These are phyloP conservation scores for Tenthredo amoena DNA, from an alignment of 2,888 invertebrate species.

Conservation along the genomic window DNA sequence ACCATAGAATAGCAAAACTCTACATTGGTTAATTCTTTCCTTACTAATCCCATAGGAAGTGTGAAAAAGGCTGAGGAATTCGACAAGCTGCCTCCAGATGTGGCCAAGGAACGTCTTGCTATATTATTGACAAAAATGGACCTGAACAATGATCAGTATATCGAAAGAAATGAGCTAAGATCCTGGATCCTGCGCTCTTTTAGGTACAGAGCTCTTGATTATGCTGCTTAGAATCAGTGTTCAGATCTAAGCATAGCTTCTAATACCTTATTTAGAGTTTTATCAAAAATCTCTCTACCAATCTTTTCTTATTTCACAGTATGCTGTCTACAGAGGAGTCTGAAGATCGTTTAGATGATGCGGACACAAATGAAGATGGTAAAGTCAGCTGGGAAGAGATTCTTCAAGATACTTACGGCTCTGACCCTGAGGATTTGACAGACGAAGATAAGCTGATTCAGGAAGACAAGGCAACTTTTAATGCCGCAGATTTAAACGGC, in stretches of 20 bases:
- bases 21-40: constrained; percentile 26
- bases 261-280: constrained; percentile 41
- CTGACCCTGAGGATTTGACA: constrained; percentile 81
- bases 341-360: constrained; percentile 89
- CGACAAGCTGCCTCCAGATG: constrained; percentile 91
- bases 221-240: constrained; percentile 27
- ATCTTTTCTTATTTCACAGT: constrained; percentile 76
- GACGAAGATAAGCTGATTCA: constrained; percentile 82
- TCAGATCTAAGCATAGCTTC: not conserved
- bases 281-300: not conserved
- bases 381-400: constrained; percentile 94
- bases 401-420: constrained; percentile 92
- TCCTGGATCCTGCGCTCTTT: constrained; percentile 97
- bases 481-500: constrained; percentile 89
- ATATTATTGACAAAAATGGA: constrained; percentile 94
- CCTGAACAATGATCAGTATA: constrained; percentile 87
- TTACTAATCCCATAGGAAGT: constrained; percentile 84
- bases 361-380: constrained; percentile 91
- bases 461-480: constrained; percentile 93
- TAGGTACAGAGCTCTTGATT: constrained; percentile 80
- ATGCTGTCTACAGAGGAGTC: constrained; percentile 94
- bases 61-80: constrained; percentile 95
- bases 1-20: not conserved
- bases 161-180: constrained; percentile 91
- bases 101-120: constrained; percentile 88